Evolutionary conservation across 2,113 vertebrate genomes (phyloP), one percentile per base, ranked within the genome.

Genomic region (Alosa alosa): DNA sequence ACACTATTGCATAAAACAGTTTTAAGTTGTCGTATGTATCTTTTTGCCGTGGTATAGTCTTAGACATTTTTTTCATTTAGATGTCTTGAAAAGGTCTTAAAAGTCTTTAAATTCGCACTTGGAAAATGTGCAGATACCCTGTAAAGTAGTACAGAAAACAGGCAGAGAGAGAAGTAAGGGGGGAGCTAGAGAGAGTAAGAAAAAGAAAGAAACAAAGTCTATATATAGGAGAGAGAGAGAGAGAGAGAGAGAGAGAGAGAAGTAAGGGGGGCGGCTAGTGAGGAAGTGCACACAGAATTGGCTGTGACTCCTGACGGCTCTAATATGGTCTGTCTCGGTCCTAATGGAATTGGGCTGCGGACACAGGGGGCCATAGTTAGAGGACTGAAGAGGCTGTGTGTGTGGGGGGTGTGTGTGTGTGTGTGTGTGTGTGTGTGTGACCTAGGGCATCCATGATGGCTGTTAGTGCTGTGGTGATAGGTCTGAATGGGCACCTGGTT

Each of bases 361-460:
- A 75, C 72, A 39, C 25, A 75, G 31, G 39, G 72, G 64, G 64
- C 31, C 72, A 75, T 75, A 39, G 72, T 36, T 39, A 75, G 10
- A 75, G 72, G 31, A 75, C 31, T 39, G 72, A 39, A 15, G 13
- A 36, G 31, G 72, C 72, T 75, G 55, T 18, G 55, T 22, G 55
- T 60, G 55, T 60, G 55, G 20, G 13, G 55, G 0, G 64, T 13
- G 64, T 72, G 64, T 31, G 64, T 72, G 64, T 31, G 64, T 36
- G 72, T 75, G 72, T 39, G 31, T 75, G 72, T 75, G 72, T 36
- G 72, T 75, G 31, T 75, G 72, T 75, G 31, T 75, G 72, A 75
- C 72, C 25, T 75, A 36, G 25, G n/a, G 64, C 22, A 72, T 25
- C n/a, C 64, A 17, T 39, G 72, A 75, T 75, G 72, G 72, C 64